Conservation (phyloP, 2,113 vertebrate species). For the Cynocephalus volans region DNA sequence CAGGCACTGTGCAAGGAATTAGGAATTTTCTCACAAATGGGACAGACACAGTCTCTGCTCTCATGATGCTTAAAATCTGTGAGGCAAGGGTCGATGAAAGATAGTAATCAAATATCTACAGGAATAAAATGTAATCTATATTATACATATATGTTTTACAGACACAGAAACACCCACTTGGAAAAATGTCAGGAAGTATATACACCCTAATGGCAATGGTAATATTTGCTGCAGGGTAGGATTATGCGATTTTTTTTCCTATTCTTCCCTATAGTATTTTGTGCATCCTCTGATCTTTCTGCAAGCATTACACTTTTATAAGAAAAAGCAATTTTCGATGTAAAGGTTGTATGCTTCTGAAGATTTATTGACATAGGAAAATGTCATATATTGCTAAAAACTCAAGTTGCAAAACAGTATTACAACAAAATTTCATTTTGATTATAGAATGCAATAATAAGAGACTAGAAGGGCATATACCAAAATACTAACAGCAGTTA, state of each 20-base stretch:
- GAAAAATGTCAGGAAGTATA: not conserved
- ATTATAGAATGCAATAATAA: not conserved
- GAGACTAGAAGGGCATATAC: not conserved
- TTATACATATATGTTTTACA: constrained; percentile 1
- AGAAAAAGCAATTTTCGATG: constrained; percentile 9
- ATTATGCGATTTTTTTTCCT: not conserved
- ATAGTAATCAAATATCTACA: not conserved
- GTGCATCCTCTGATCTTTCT: not conserved
- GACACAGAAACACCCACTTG: not conserved
- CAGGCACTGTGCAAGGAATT: not conserved
- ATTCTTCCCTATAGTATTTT: constrained; percentile 16
- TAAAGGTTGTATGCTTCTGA: constrained; percentile 38
- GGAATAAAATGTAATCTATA: not conserved
- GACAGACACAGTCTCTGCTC: not conserved
- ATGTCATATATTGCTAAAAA: constrained; percentile 52
- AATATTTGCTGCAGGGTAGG: not conserved
- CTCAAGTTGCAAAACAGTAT: not conserved
- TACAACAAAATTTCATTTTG: constrained; percentile 39
- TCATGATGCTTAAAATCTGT: not conserved
- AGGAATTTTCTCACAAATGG: not conserved
- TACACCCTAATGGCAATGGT: not conserved
- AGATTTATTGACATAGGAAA: constrained; percentile 58
- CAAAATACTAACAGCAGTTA: constrained; percentile 18
- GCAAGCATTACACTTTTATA: constrained; percentile 5
- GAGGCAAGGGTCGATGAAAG: not conserved